phyloP scores from a whole-genome alignment of 2,797 vertebrate genomes.

The Spondyliosoma cantharus region DNA sequence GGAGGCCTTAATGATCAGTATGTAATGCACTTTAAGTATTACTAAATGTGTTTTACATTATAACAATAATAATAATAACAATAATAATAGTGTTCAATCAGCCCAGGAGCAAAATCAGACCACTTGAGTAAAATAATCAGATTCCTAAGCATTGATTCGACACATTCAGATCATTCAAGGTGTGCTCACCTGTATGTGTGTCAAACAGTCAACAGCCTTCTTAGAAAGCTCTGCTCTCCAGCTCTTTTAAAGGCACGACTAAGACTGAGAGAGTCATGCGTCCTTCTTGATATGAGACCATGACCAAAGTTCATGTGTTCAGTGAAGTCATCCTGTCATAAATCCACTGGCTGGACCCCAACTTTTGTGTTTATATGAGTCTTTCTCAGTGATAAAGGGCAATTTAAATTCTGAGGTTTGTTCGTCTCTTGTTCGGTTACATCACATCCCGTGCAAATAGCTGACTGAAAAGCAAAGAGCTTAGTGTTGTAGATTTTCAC shows the following conservation, averaged over 20 bases:
- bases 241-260: conserved; percentile 36
- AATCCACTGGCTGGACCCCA: conserved; percentile 39
- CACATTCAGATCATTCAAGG: neutral
- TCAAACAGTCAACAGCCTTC: conserved; percentile 10
- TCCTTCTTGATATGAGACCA: conserved; percentile 27
- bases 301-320: conserved; percentile 59
- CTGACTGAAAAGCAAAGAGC: conserved; percentile 1
- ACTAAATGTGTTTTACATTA: too few species aligned
- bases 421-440: conserved; percentile 37
- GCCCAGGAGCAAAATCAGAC: neutral
- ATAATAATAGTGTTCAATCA: neutral
- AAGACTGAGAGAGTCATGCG: conserved; percentile 7
- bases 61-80: neutral
- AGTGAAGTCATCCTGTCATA: conserved; percentile 55
- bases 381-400: conserved; percentile 50
- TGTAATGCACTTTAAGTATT: neutral
- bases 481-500: neutral
- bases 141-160: neutral
- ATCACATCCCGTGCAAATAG: conserved; percentile 46
- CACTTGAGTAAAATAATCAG: neutral
- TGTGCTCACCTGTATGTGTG: conserved; percentile 58
- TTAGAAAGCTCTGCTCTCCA: conserved; percentile 11
- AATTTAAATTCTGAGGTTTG: conserved; percentile 2
- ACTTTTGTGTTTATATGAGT: conserved; percentile 43
- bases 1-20: neutral